Conservation (phyloP, 1,140 invertebrate species). For the Rhopalosiphum maidis region DNA sequence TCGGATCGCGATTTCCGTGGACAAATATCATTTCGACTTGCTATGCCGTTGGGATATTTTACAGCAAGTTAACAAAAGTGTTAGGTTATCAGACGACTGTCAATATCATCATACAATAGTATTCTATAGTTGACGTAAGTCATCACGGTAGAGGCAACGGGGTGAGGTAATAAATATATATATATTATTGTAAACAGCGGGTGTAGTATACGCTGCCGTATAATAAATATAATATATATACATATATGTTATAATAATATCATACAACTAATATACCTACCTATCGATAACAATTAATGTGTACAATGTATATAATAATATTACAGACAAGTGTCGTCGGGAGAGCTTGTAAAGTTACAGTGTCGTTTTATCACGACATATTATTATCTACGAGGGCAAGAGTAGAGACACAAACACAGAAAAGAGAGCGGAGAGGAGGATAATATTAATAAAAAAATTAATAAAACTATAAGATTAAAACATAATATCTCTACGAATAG, state of each 20-base stretch:
- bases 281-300: too few species aligned
- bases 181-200: neutral
- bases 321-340: too few species aligned
- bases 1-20: neutral
- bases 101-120: neutral
- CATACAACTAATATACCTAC: too few species aligned
- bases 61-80: conserved; percentile 49
- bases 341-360: neutral
- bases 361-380: neutral
- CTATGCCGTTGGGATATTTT: conserved; percentile 53
- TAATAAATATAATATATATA: too few species aligned
- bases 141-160: too few species aligned
- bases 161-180: neutral
- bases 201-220: too few species aligned
- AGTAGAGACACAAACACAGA: neutral
- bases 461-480: neutral
- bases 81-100: neutral
- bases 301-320: too few species aligned
- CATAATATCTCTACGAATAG: neutral
- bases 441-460: neutral
- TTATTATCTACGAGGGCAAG: too few species aligned
- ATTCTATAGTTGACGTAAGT: too few species aligned
- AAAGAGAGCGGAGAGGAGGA: neutral
- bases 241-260: too few species aligned
- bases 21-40: conserved; percentile 41